Evolutionary conservation across 1,140 invertebrate species (phyloP).

Genomic region (Hylaeus anthracinus): DNA sequence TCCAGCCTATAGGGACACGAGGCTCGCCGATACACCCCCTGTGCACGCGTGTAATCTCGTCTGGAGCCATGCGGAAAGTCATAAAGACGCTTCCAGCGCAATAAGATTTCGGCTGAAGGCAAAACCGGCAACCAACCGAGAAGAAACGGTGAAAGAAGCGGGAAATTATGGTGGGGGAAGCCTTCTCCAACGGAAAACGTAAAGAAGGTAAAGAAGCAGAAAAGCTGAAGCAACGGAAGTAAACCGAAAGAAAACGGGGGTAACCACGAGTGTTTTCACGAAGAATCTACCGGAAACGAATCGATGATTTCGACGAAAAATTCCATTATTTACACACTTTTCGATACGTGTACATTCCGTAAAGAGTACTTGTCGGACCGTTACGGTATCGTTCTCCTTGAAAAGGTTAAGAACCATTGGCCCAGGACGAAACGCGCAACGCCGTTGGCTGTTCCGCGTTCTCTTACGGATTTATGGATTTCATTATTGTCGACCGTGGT

Average conservation of each 20-base stretch:
- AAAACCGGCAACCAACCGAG: neutral
- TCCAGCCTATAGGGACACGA: neutral
- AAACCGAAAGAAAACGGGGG: conserved; percentile 44
- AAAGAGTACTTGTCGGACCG: no score
- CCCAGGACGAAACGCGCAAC: neutral
- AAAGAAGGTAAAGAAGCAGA: neutral
- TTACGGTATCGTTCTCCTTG: no score
- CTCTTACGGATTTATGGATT: conserved; percentile 77
- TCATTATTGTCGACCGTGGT: conserved; percentile 75
- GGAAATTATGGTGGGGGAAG: neutral
- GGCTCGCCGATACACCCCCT: neutral
- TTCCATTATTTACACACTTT: no score
- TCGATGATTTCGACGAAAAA: conserved; percentile 17
- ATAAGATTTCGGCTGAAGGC: conserved; percentile 57
- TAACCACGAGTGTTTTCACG: neutral
- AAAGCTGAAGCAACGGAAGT: neutral
- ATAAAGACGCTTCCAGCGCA: conserved; percentile 66
- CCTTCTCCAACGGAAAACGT: neutral
- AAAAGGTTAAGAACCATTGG: no score
- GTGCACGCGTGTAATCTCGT: conserved; percentile 27
- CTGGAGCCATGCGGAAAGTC: conserved; percentile 44
- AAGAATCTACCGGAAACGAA: neutral
- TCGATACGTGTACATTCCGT: no score
- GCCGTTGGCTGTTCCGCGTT: conserved; percentile 47
- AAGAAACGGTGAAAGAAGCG: neutral